Evolutionary conservation across 2,797 vertebrate genomes (phyloP), one percentile per base, ranked within the genome.

Genomic region (Odontamblyopus rebecca): DNA sequence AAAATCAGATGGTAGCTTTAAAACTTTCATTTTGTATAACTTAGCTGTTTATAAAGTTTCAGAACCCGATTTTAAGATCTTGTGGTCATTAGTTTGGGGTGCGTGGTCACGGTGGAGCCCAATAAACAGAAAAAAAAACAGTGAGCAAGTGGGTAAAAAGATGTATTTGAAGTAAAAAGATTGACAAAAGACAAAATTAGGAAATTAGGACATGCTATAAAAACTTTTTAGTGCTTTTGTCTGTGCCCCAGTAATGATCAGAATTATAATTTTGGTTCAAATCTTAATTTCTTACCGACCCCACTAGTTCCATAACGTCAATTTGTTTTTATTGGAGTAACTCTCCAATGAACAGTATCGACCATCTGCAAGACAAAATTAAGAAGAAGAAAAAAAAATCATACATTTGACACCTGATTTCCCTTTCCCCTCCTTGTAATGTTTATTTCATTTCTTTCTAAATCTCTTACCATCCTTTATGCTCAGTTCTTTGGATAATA

Each of bases 321-420:
- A 64, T 82, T 70, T 71, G 70, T 69, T 73, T 82, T 88, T 85
- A 88, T 89, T 83, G 60, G 30, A 35, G 61, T 35, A 65, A 85
- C 71, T 83, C 84, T 88, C 87, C 68, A 64, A 84, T 83, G 86
- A 74, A 82, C 81, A 76, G 75, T 85, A 78, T 73, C 69, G 72
- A 71, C 50, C 50, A 82, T 79, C 75, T 41, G 61, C 76, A 83
- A 86, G 79, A 80, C 77, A 82, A 76, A 86, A 79, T 54, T 88
- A 80, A 85, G 88, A 76, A 66, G 2, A 72, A 72, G 77, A 69
- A 81, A 85, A 86, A 85, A 69, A 69, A 71, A 85, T 82, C 79
- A 82, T 83, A 82, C 66, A 51, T 48, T 60, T 82, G 63, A 60
- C 67, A 72, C 75, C 71, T 87, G 82, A 87, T 87, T 88, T 87